Evolutionary conservation across 2,888 invertebrate species (phyloP).

Genomic region (Bombylius major): DNA sequence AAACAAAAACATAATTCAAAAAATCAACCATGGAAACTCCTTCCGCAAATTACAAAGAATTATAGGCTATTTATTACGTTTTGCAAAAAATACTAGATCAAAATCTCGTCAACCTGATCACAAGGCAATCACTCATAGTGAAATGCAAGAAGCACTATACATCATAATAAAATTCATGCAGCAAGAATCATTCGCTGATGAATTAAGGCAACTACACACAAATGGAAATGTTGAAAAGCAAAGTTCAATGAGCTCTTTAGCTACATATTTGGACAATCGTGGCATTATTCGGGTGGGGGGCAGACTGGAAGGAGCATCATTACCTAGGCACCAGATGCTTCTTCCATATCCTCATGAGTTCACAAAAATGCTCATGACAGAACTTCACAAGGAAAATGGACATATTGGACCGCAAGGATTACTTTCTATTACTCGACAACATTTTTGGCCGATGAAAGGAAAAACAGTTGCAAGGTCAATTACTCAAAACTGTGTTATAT

Average conservation of each 20-base stretch:
- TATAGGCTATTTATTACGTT: no score
- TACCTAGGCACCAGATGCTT: slow-evolving; percentile 16
- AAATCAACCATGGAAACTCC: no score
- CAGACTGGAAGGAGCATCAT: slow-evolving; percentile 12
- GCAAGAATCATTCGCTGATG: neutral
- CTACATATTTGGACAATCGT: slow-evolving; percentile 16
- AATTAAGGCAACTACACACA: neutral
- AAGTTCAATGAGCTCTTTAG: neutral
- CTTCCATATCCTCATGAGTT: slow-evolving; percentile 15
- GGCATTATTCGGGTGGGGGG: slow-evolving; percentile 21
- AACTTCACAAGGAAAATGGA: neutral
- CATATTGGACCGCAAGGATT: slow-evolving; percentile 1
- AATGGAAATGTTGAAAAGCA: neutral
- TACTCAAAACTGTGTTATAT: no score
- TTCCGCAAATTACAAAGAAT: no score
- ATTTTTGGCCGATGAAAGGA: slow-evolving; percentile 17
- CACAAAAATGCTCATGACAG: slow-evolving; percentile 7
- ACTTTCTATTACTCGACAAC: slow-evolving; percentile 9
- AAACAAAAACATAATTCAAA: no score
- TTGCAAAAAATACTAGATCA: no score
- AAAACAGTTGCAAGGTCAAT: slow-evolving; percentile 9
- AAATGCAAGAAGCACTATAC: no score
- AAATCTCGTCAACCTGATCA: no score
- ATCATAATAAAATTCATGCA: neutral
- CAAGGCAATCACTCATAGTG: no score